Base-by-base conservation (phyloP, 2,888 invertebrate species). In the Ochropleura leucogaster region DNA sequence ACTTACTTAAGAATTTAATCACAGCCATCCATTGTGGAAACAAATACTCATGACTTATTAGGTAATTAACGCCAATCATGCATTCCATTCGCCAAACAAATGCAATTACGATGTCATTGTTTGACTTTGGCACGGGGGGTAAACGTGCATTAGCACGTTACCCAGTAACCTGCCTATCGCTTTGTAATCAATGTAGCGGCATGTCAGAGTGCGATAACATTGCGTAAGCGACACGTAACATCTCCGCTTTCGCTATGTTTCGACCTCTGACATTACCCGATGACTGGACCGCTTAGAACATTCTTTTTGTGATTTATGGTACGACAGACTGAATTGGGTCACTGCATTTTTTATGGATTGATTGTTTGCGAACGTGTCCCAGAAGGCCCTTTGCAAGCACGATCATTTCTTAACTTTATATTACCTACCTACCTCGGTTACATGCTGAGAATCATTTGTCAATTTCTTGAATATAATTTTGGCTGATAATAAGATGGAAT, bases 151-250 rank as follows among this genome's bases (percentile, higher is more conserved):
- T 84, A 80, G 68, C 84, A 85, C 84, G 74, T 89, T 90, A 90
- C 91, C 90, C 78, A 90, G 87, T 93, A 90, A 92, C 91, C 92
- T 80, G 88, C 81, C 89, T 89, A 85, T 86, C 71, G 77, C 80
- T 84, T 83, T 67, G 83, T 80, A 82, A 87, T 88, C 86, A 85
- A 83, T 82, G 80, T 79, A 82, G 72, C 77, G 46, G 76, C 74
- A 73, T 88, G 83, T 82, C 84, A 80, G 84, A 74, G 72, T 82
- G 80, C 79, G 85, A 87, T 85, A 86, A 83, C 30, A 44, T 89
- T 88, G 66, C 71, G 67, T 82, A 88, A 88, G 18, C 6, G 18
- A 80, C 72, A 90, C 90, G 91, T 89, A 90, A 91, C 87, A 66
- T 84, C 87, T 87, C 40, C 81, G 80, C 89, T 89, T 89, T 89